These are phyloP conservation scores for Pterostichus madidus DNA, from an alignment of 2,888 invertebrate genomes.

Conservation along the genomic window DNA sequence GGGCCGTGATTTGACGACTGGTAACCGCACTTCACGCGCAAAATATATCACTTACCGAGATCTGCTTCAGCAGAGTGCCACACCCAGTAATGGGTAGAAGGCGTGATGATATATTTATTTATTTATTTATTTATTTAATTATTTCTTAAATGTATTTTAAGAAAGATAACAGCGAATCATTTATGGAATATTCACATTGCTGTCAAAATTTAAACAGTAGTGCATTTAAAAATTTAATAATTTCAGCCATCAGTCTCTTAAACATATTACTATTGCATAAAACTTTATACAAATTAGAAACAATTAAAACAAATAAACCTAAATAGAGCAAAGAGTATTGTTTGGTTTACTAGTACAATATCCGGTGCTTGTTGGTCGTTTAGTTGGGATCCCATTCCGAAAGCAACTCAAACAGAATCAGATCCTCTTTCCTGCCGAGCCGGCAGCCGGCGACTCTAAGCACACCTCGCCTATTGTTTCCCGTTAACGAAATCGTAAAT, in stretches of 20 bases:
- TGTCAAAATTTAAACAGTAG: too few species aligned
- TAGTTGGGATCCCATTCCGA: not conserved
- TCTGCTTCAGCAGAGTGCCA: too few species aligned
- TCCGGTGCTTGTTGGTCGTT: slow-evolving; percentile 30
- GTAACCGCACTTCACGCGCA: too few species aligned
- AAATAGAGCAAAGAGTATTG: slow-evolving; percentile 48
- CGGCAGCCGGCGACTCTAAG: not conserved
- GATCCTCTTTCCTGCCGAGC: slow-evolving; percentile 14
- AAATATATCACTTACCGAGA: too few species aligned
- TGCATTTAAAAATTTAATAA: not conserved
- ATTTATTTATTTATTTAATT: too few species aligned
- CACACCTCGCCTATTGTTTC: slow-evolving; percentile 57
- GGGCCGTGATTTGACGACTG: too few species aligned
- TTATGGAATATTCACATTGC: too few species aligned
- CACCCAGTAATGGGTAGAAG: too few species aligned
- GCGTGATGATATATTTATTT: too few species aligned
- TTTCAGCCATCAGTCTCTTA: not conserved
- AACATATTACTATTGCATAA: not conserved
- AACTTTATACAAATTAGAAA: not conserved
- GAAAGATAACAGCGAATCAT: too few species aligned
- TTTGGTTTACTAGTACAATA: slow-evolving; percentile 48
- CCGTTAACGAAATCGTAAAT: slow-evolving; percentile 59
- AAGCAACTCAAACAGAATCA: slow-evolving; percentile 46
- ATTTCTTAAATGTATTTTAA: too few species aligned
- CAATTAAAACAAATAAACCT: slow-evolving; percentile 5